These are phyloP conservation scores for Momotus momota DNA, from an alignment of 2,797 vertebrate genomes.

Conservation along the genomic window DNA sequence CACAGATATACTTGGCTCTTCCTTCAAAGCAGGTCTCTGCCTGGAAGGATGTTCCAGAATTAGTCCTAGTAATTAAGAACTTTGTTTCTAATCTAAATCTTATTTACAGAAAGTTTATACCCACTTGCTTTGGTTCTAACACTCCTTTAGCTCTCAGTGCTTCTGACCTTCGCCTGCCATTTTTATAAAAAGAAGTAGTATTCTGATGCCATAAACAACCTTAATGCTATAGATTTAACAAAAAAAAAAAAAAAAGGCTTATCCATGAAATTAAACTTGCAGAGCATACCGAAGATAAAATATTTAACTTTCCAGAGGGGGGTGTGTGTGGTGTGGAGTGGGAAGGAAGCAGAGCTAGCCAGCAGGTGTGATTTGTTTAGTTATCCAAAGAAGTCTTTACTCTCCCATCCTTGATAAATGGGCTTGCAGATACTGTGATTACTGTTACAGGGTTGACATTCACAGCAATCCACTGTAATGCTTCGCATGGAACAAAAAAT, in stretches of 20 bases:
- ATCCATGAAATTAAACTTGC: not conserved
- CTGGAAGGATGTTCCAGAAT: slow-evolving; percentile 20
- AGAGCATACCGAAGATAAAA: not conserved
- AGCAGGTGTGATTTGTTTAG: not conserved
- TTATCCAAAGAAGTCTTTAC: not conserved
- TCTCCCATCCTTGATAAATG: not conserved
- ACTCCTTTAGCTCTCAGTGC: not conserved
- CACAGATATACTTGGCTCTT: not conserved
- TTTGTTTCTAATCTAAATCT: not conserved
- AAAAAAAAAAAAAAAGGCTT: not conserved
- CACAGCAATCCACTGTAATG: not conserved
- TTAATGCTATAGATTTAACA: not conserved
- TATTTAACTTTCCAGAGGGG: not conserved
- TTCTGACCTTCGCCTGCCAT: not conserved
- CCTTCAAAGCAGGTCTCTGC: slow-evolving; percentile 26
- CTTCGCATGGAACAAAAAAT: not conserved
- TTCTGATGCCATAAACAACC: not conserved
- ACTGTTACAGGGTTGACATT: not conserved
- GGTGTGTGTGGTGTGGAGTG: too few species aligned
- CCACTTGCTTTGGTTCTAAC: not conserved
- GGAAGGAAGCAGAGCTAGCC: not conserved
- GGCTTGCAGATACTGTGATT: not conserved
- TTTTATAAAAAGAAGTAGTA: not conserved
- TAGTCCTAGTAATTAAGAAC: not conserved
- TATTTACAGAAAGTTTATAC: not conserved